These are phyloP conservation scores for Spodoptera frugiperda DNA, from an alignment of 1,140 invertebrate genomes.

Conservation along the genomic window DNA sequence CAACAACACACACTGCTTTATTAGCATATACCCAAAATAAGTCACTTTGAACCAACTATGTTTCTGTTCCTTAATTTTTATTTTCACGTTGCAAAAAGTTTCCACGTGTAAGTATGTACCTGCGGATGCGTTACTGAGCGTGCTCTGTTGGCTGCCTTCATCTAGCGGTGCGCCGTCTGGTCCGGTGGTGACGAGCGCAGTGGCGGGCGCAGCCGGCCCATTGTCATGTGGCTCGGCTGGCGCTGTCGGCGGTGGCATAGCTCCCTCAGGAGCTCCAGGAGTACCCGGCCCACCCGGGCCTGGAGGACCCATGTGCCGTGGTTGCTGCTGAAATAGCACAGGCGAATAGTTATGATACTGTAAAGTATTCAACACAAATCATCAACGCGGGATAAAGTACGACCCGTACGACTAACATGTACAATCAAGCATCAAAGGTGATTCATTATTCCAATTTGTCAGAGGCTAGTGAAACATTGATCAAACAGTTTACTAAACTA, in stretches of 20 bases:
- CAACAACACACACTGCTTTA: constrained; percentile 45
- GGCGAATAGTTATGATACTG: background rate
- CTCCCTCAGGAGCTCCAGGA: constrained; percentile 56
- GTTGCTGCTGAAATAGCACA: constrained; percentile 56
- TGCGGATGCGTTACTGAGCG: constrained; percentile 95
- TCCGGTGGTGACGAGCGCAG: constrained; percentile 94
- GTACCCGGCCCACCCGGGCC: constrained; percentile 56
- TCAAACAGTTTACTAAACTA: background rate
- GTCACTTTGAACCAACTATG: too few species aligned
- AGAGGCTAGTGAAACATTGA: background rate
- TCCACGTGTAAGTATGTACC: constrained; percentile 85
- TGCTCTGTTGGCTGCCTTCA: constrained; percentile 96
- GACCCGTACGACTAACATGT: too few species aligned
- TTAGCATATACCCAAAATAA: background rate
- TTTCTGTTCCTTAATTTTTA: too few species aligned
- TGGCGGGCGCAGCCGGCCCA: constrained; percentile 89
- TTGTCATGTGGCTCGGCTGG: constrained; percentile 88
- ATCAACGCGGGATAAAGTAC: too few species aligned
- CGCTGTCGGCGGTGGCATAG: constrained; percentile 87
- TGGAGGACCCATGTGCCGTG: constrained; percentile 79
- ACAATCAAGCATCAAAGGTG: background rate
- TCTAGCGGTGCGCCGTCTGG: constrained; percentile 95
- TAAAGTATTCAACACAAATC: too few species aligned
- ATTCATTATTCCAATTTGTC: background rate
- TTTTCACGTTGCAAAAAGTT: too few species aligned